Evolutionary conservation across 2,797 vertebrate species (phyloP), one percentile per base, ranked within the genome.

Genomic region (Manis crassicaudata): DNA sequence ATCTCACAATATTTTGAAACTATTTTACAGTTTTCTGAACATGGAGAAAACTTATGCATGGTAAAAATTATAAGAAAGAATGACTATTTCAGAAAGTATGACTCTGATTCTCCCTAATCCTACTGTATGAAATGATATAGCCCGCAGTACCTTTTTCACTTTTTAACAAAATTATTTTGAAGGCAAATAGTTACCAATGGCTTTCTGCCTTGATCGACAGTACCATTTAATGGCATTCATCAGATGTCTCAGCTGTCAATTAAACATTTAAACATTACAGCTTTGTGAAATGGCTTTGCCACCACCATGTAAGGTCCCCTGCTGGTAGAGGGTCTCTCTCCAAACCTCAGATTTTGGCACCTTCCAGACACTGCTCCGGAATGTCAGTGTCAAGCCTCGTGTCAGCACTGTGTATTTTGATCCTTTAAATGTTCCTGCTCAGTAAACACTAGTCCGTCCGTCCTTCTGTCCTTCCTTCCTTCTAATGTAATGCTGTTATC

Each of bases 331-430:
- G 29, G 68, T n/a, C 70, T 81, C 21, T 4, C 1, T 50, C 40
- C 29, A 29, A 73, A 43, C 16, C 37, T 21, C 17, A 6, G 58
- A n/a, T 16, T 60, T 54, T 12, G 11, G 58, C 0, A 21, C 16
- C 32, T 27, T 17, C 25, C 29, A 7, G 29, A 35, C 11, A 9
- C 43, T 23, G 52, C 13, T 10, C 58, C 46, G 4, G 23, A 29
- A 13, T 14, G 7, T 4, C 1, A 1, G 58, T 3, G 46, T 29
- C n/a, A 6, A 32, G n/a, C 16, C 35, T 75, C 32, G 2, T 0
- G 1, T 35, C 27, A 10, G 32, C 6, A 1, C 0, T 1, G n/a
- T 1, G 5, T 2, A 29, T 7, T 18, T 6, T 29, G 76, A 68
- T 25, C 37, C 43, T 60, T 65, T 7, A 0, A 77, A 67, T 0